Evolutionary conservation across 2,797 vertebrate species (phyloP), one percentile per base, ranked within the genome.

Genomic region (Eulemur mongoz): DNA sequence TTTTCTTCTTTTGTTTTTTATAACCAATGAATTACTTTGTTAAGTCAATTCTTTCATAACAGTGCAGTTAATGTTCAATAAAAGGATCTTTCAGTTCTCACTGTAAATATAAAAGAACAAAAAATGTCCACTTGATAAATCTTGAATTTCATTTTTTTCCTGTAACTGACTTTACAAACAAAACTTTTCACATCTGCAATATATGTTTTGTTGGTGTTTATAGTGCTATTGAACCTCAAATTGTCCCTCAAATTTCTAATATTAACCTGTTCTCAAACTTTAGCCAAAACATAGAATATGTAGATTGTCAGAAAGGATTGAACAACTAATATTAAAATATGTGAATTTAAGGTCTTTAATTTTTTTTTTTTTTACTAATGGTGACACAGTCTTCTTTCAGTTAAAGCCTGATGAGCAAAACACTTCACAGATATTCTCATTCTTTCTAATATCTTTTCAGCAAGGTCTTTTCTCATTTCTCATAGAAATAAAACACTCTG

Each of bases 151-250:
- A 72, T 70, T 89, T 15, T 73, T 91, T 89, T 63, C 54, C 17
- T 86, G 6, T 86, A 75, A 88, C n/a, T 89, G 30, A 91, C 59
- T 76, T 95, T 87, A 38, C 93, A 87, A 90, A 65, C 5, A 69
- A 96, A 93, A 57, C 32, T 18, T 3, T 79, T 76, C 20, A 22
- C 14, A 63, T 45, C 11, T 94, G 43, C 83, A 89, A 76, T 80
- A 9, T 13, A 30, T 70, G 5, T 59, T 94, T 85, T 92, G 7
- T 54, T 80, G 18, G 85, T 83, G 25, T 83, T 84, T 76, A 48
- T 70, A 8, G 15, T 93, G 54, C 20, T 67, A 4, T 32, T 87
- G 27, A 92, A 59, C 40, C 30, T 90, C 69, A 90, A 86, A 92
- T 78, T 9, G 2, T 87, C n/a, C 22, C 35, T 78, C 38, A 88